Evolutionary conservation across 2,888 invertebrate genomes (phyloP), one percentile per base, ranked within the genome.

Genomic region (Aphidius colemani): DNA sequence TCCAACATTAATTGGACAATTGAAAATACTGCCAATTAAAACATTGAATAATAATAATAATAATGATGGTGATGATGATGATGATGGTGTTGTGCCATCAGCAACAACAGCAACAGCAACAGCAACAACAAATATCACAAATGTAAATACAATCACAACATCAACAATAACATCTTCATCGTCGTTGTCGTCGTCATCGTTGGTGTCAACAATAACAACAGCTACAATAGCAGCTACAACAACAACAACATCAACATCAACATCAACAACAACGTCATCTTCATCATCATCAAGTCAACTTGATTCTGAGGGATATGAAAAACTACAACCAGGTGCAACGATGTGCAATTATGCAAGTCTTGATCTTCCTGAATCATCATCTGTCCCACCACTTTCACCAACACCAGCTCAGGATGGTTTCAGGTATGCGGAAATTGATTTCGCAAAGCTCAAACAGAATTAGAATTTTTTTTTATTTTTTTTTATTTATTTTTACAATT

Each of bases 401-500:
- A 75, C 84, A 30, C 75, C 81, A 8, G 71, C 73, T 13, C 81
- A 81, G 68, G 83, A 82, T 46, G 78, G 76, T 65, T 88, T 90
- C 75, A 86, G 86, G 49, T 93, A 93, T 83, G 92, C 93, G 68
- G 89, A 92, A 84, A 93, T 93, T 67, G 93, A 93, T 85, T 93
- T 93, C 83, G 85, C 87, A 44, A 88, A 89, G 80, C 75, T 82
- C 64, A 82, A 79, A 68, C 78, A 79, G 69, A 80, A 76, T 68
- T 80, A 75, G 59, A 13, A 41, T 13, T 2, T 10, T 57, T n/a
- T n/a, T n/a, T n/a, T n/a, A n/a, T n/a, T n/a, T n/a, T n/a, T n/a
- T n/a, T 45, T 10, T 50, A 8, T 41, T 49, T 49, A 11, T 49
- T 49, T 49, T 49, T 30, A 30, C 30, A 30, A 30, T 49, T 13